Base-by-base conservation (phyloP, 2,113 vertebrate genomes). In the Poecile atricapillus region DNA sequence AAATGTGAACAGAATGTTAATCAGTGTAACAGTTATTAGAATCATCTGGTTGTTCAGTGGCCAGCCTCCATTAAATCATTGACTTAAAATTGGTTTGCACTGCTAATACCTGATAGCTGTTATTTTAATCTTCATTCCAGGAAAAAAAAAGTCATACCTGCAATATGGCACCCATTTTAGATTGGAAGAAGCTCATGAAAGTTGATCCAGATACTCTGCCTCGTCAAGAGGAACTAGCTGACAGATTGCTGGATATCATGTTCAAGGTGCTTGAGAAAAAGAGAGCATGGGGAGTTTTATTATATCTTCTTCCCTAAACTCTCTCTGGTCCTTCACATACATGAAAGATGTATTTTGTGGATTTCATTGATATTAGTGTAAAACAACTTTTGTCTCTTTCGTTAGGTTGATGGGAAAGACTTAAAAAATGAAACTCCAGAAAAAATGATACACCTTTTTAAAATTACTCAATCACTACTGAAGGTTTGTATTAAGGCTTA, bases 381-480 rank as follows among this genome's bases (percentile, higher is more conserved):
- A 68, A 93, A 65, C 5, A 20, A 59, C 18, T 82, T 11, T 58
- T 90, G 41, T 90, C 60, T 95, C 13, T 95, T 97, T 96, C 24
- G 46, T 87, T 97, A 99, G 99, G 96, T 98, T 60, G 98, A 98
- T 91, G 97, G 97, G 63, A 98, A 97, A 94, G 97, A 98, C 52
- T 88, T 99, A 96, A 98, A 98, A 97, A 97, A 92, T 93, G 98
- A 98, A 97, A 92, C 97, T 74, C 96, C 97, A 10, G 98, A 99
- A 95, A 97, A 98, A 83, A 74, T 99, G n/a, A 89, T 98, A 78
- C 99, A 99, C 15, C 97, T 99, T 94, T 98, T 99, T 90, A 97
- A 97, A 97, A 97, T 99, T 92, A 98, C 98, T 94, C 99, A 99
- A 85, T 97, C 98, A 5, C 96, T 99, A 56, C 92, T 99, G 95